Conservation (phyloP, 2,888 invertebrate species). For the Napeogenes sylphis region DNA sequence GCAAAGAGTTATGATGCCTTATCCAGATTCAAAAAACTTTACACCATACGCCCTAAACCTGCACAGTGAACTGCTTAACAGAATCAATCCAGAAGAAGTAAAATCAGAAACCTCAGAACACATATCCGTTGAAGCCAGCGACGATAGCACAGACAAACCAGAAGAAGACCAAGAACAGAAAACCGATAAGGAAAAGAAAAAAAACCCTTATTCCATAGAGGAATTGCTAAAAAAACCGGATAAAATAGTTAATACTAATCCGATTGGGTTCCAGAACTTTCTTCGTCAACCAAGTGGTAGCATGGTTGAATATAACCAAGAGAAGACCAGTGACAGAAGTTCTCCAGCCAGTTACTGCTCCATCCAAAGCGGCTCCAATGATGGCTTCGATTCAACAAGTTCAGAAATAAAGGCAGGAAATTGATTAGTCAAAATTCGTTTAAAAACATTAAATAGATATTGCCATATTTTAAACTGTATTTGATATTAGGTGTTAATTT, state of each 20-base stretch:
- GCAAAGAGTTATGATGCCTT: constrained; percentile 79
- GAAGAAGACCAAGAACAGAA: constrained; percentile 65
- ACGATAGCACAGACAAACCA: constrained; percentile 78
- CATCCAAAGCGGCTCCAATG: constrained; percentile 64
- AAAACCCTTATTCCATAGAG: constrained; percentile 92
- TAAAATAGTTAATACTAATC: constrained; percentile 69
- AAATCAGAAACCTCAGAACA: constrained; percentile 68
- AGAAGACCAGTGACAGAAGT: constrained; percentile 62
- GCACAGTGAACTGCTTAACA: constrained; percentile 58
- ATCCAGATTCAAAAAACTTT: constrained; percentile 61
- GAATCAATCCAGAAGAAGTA: constrained; percentile 62
- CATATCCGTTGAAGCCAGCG: constrained; percentile 77
- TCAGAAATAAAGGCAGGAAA: constrained; percentile 68
- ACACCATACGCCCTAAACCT: constrained; percentile 61
- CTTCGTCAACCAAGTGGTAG: constrained; percentile 79
- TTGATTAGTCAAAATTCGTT: constrained; percentile 36
- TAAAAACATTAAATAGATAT: not conserved
- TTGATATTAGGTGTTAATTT: constrained; percentile 4
- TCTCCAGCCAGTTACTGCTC: constrained; percentile 71
- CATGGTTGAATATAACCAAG: constrained; percentile 66
- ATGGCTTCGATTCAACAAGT: constrained; percentile 59
- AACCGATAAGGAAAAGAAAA: constrained; percentile 77
- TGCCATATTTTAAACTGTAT: not conserved
- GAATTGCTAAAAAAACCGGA: constrained; percentile 89
- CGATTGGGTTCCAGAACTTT: constrained; percentile 63